Base-by-base conservation (phyloP, 2,797 vertebrate genomes). In the Crypturellus tataupa region DNA sequence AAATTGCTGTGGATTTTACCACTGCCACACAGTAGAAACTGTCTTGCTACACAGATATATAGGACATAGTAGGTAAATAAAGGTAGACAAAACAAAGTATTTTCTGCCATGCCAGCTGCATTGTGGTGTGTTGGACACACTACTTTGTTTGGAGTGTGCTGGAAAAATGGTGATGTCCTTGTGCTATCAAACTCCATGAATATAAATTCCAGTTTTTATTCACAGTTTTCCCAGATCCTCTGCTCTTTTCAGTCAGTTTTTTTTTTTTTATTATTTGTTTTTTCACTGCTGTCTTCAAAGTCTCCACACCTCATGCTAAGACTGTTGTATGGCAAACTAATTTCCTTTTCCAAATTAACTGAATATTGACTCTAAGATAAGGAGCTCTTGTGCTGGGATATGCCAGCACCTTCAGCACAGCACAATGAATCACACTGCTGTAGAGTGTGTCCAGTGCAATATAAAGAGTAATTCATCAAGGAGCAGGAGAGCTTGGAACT, bases 281-380 rank as follows among this genome's bases (percentile, higher is more conserved):
- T 84, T 92, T 59, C 59, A 69, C 35, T 44, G 18, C 9, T 33
- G 21, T 85, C 55, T 93, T 88, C 80, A 85, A 33, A 95, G 59
- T 80, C 80, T 79, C 87, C 60, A 84, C 33, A 72, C 10, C 62
- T 91, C 39, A 63, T 46, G 40, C 71, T 90, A 70, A 88, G 44
- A 76, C 87, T 62, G 29, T 77, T 81, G 77, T 78, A 80, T 29
- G 31, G 77, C 37, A 90, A 81, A 65, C 55, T 91, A 80, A 83
- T 94, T 86, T 95, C 37, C 33, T 71, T 78, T 93, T 79, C 64
- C 60, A 80, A 93, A 94, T 95, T 86, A 95, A 85, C 69, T 82
- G 14, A 78, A 49, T 64, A 47, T 76, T 96, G 68, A 93, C 79
- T 94, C 85, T 85, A 85, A 88, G 73, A 55, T 87, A 56, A 64